Base-by-base conservation (phyloP, 2,888 invertebrate species). In the Drosophila meridiana region DNA sequence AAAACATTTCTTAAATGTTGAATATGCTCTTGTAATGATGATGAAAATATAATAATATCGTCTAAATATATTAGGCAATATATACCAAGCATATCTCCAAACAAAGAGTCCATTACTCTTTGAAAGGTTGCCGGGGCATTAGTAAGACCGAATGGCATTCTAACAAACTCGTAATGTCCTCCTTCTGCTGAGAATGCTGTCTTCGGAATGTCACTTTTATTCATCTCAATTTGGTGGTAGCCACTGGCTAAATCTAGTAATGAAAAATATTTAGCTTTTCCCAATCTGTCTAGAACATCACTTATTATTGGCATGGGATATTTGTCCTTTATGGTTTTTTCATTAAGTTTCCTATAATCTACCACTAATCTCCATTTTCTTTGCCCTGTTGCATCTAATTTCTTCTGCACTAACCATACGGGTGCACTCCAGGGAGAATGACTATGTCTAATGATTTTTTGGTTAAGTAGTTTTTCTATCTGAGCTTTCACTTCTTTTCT, bases 1-100 rank as follows among this genome's bases (percentile, higher is more conserved):
- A 38, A 38, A 13, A 38, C 38, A 13, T 11, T 11, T 38, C 38
- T 13, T 1, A 13, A 13, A 11, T 38, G 38, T 38, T 38, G 38
- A 38, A 38, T 34, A 34, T 52, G 52, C 20, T 52, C 52, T 11
- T 52, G 52, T n/a, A 52, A n/a, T 9, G 52, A 52, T n/a, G 34
- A 5, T 11, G 5, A 52, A 9, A 36, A 34, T 20, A 34, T 36
- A 20, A 34, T 36, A 5, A 36, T 52, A 4, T 50, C 20, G 52
- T 34, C 52, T 50, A 50, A 14, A 14, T 50, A 32, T 14, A 50
- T 14, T 20, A 50, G 34, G 4, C 32, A 50, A 52, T 7, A 32
- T 48, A 7, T 32, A 6, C 30, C 48, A 3, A 48, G 13, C 32
- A 48, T 14, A 0, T 48, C 30, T 48, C 45, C 45, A 28, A 45